Base-by-base conservation (phyloP, 1,140 invertebrate species). In the Cepaea nemoralis region DNA sequence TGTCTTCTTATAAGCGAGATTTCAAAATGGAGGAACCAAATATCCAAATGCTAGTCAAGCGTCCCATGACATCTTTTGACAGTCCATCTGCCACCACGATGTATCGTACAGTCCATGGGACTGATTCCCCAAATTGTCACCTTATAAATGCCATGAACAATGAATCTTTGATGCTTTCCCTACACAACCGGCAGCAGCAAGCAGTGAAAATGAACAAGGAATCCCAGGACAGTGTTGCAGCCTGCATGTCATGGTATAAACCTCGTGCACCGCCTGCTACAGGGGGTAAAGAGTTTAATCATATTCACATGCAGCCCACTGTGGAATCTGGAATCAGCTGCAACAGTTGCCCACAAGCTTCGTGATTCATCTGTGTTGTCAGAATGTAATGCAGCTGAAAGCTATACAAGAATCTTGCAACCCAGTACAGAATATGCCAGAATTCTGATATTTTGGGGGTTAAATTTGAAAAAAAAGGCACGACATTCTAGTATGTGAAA, bases 21-120 rank as follows among this genome's bases (percentile, higher is more conserved):
- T 90, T 87, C 83, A 85, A 79, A 37, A 63, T 77, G 70, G 66
- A 79, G 19, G 70, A 84, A 27, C 48, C 37, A 37, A 81, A 82
- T 67, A 40, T 77, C 22, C 88, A 90, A 78, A 75, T 87, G 37
- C 79, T 87, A 33, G 85, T 87, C 0, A 84, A 87, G 59, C 81
- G 86, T 24, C 89, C 88, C 31, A 84, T 85, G 75, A 89, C 88
- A 24, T 89, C 88, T 27, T 90, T 90, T 83, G 88, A 89, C 70
- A 85, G 85, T 42, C 16, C n/a, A 55, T 77, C 82, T 12, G 80
- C 84, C 1, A 88, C 87, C 50, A 90, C 89, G n/a, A 87, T 86
- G 10, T 91, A 90, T 82, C 78, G 89, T 24, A 90, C 90, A 77
- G 78, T 87, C 24, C 88, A 91, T 81, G 85, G 89, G 22, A 82